Percentiles rank a stretch among this genome's conserved stretches.
These are phyloP conservation scores for Silurus asotus DNA, from an alignment of 2,113 vertebrate species.

Conservation along the genomic window DNA sequence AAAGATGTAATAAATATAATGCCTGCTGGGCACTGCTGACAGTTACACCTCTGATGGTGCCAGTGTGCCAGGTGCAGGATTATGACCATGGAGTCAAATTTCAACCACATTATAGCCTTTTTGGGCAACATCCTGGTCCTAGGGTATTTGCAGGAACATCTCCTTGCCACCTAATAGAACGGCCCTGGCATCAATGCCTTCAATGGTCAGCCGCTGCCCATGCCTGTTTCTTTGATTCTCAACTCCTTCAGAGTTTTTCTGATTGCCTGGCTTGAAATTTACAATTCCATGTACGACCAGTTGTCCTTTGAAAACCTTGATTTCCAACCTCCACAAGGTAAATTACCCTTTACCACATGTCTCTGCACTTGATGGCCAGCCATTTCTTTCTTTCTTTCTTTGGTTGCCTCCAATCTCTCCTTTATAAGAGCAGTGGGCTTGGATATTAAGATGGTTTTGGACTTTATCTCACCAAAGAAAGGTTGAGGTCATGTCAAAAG, in stretches of 20 bases:
- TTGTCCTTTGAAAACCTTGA: background rate
- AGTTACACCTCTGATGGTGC: background rate
- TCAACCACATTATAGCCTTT: background rate
- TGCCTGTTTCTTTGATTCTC: background rate
- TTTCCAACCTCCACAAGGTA: background rate
- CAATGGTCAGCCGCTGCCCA: background rate
- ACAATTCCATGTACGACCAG: background rate
- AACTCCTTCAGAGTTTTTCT: background rate
- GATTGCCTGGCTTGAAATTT: background rate
- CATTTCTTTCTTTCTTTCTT: background rate
- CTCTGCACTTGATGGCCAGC: background rate
- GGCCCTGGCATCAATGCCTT: background rate
- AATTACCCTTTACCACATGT: background rate
- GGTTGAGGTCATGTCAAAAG: background rate
- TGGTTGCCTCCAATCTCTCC: background rate
- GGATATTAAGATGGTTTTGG: background rate
- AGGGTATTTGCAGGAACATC: background rate
- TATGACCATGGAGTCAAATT: background rate
- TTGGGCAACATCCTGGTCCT: background rate
- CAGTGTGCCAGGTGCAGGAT: background rate
- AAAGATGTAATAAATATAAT: background rate
- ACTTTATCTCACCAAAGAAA: background rate
- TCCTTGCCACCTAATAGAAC: background rate
- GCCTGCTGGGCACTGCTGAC: background rate
- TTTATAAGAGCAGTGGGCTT: background rate